Evolutionary conservation across 2,113 vertebrate species (phyloP).

Genomic region (Cervus canadensis): DNA sequence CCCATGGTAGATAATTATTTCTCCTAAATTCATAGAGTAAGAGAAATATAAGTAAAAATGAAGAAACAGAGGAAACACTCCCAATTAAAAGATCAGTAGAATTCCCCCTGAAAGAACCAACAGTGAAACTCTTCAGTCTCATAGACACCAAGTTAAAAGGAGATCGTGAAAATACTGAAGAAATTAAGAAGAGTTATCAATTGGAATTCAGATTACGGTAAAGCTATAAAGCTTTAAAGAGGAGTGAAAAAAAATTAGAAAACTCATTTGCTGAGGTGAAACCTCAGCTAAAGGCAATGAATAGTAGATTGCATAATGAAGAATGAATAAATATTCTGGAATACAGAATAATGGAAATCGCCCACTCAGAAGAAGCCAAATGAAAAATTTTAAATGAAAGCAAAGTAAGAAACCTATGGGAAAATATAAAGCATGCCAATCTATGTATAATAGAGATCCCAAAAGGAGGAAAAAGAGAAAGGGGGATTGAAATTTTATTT

Average conservation of each 20-base stretch:
- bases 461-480: neutral
- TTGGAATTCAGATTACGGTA: neutral
- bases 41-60: neutral
- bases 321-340: neutral
- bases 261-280: neutral
- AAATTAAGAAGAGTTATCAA: neutral
- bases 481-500: neutral
- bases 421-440: neutral
- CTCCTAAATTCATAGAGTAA: neutral
- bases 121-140: neutral
- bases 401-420: neutral
- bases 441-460: neutral
- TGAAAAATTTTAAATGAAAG: neutral
- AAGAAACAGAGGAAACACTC: neutral
- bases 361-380: neutral
- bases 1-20: neutral
- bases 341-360: neutral
- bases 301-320: neutral
- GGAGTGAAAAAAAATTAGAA: neutral
- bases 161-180: neutral
- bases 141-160: neutral
- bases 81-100: neutral
- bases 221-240: neutral
- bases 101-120: neutral
- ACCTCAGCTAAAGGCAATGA: neutral